phyloP scores from a whole-genome alignment of 2,888 invertebrate species.

The Norana najaformis region DNA sequence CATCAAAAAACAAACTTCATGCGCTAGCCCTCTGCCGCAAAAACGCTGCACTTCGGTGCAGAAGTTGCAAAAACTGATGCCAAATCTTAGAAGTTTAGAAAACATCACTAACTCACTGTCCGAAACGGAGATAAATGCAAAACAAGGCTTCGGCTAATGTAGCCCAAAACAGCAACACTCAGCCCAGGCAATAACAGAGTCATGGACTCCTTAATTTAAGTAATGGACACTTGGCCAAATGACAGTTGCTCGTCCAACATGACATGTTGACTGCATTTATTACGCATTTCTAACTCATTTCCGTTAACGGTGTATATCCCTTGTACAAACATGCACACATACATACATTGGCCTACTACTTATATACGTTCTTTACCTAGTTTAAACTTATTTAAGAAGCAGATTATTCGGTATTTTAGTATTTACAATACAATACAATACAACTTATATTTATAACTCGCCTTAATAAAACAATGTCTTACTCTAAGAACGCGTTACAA shows the following conservation, averaged over 20 bases:
- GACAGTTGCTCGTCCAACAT: background rate
- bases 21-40: background rate
- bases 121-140: background rate
- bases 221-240: background rate
- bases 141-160: background rate
- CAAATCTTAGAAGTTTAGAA: background rate
- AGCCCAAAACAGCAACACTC: background rate
- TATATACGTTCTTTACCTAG: conserved; percentile 19
- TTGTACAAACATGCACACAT: background rate
- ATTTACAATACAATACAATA: too few relatives aligned
- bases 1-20: background rate
- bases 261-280: background rate
- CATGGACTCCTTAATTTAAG: background rate
- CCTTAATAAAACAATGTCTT: too few relatives aligned
- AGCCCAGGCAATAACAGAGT: background rate
- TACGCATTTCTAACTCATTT: background rate
- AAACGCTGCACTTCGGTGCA: background rate
- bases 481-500: too few relatives aligned
- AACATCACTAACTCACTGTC: background rate
- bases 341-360: background rate
- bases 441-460: too few relatives aligned
- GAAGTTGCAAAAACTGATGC: background rate
- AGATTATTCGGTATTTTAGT: too few relatives aligned
- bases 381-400: too few relatives aligned
- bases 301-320: background rate